Base-by-base conservation (phyloP, 2,797 vertebrate genomes). In the Alectoris magna region DNA sequence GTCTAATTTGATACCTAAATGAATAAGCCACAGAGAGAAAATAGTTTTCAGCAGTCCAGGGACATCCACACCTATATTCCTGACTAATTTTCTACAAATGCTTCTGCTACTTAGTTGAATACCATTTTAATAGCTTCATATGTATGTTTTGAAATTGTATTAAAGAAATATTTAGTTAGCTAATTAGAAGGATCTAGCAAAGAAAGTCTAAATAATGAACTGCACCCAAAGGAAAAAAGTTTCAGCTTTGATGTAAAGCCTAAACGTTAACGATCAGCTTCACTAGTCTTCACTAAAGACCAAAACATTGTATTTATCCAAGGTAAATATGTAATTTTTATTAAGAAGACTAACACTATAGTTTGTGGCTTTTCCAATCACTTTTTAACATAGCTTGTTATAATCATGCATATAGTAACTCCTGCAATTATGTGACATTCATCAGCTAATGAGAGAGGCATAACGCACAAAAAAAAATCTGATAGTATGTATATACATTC, bases 241-340 rank as follows among this genome's bases (percentile, higher is more conserved):
- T 94, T 71, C 21, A 58, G 18, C 18, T 88, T 82, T 59, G 64
- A 62, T 74, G 84, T 93, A 87, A 96, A 95, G 15, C 21, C 19
- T 62, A 84, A 51, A 39, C 63, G 29, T 60, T 81, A 46, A 46
- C 23, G 78, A 23, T 62, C 72, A 87, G 18, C 13, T 88, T 64
- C 39, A 21, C 14, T 87, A 48, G 89, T 69, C 60, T n/a, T 18
- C 29, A 55, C 17, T 55, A 68, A 36, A 27, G 22, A 53, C 16
- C 3, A 48, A 70, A 84, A 22, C 11, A 51, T 87, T 92, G 80
- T 74, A 91, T 51, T 80, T 83, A 44, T 56, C 21, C 46, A 8
- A 71, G 15, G 34, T 44, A 84, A 71, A 53, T 9, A 8, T 22
- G 78, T n/a, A 41, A 23, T 8, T 66, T 88, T 91, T 23, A 60